Conservation (phyloP, 2,888 invertebrate species). For the Agrypnus murinus region DNA sequence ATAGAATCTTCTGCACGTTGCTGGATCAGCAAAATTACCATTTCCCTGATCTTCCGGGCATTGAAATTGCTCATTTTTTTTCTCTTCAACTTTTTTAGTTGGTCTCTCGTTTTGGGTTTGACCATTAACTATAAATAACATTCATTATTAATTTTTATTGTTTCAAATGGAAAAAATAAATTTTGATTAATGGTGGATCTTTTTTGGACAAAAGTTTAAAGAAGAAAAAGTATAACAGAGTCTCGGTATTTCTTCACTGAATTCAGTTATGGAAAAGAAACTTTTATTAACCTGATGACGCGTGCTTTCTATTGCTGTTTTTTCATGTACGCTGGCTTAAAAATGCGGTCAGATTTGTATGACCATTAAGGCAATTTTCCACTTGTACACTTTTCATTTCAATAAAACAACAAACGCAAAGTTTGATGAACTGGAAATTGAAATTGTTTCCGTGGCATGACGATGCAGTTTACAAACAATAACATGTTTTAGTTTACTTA, state of each 20-base stretch:
- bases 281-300: conserved; percentile 16
- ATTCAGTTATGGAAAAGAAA: conserved; percentile 25
- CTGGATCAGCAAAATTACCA: conserved; percentile 93
- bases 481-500: no score
- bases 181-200: not conserved
- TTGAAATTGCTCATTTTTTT: conserved; percentile 79
- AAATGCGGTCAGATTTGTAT: conserved; percentile 18
- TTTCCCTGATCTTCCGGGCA: conserved; percentile 90
- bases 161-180: not conserved
- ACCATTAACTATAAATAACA: conserved; percentile 27
- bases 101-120: conserved; percentile 9
- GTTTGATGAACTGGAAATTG: no score
- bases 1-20: conserved; percentile 90
- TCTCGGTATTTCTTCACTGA: conserved; percentile 7
- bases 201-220: not conserved
- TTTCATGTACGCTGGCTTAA: conserved; percentile 22
- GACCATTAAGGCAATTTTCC: conserved; percentile 8
- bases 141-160: not conserved
- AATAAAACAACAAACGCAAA: not conserved
- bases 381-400: conserved; percentile 1
- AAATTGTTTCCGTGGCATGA: no score
- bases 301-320: conserved; percentile 25
- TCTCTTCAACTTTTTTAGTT: conserved; percentile 68
- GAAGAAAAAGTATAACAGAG: not conserved
- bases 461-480: no score